These are phyloP conservation scores for Tetramorium alpestre DNA, from an alignment of 1,140 invertebrate species.

Conservation along the genomic window DNA sequence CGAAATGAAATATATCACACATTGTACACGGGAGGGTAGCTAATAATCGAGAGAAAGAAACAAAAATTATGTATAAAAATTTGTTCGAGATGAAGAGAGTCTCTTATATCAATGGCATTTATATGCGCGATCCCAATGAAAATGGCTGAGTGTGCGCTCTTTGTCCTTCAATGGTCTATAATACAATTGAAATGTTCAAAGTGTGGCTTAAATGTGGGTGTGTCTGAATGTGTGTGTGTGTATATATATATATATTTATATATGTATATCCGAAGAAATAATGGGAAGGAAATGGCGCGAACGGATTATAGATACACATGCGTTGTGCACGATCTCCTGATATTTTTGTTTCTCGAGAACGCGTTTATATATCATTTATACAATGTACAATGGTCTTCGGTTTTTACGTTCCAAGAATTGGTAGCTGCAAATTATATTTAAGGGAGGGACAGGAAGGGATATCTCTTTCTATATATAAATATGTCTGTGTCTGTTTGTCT, in stretches of 20 bases:
- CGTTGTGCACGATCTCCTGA: slow-evolving; percentile 76
- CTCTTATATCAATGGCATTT: not conserved
- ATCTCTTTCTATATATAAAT: slow-evolving; percentile 22
- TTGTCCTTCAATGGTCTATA: slow-evolving; percentile 64
- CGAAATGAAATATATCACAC: slow-evolving; percentile 78
- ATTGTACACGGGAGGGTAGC: slow-evolving; percentile 73
- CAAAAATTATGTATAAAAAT: slow-evolving; percentile 44
- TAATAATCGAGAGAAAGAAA: not conserved
- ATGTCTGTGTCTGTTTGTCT: not conserved
- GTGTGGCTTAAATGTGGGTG: not conserved
- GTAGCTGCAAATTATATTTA: slow-evolving; percentile 72
- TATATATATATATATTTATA: slow-evolving; percentile 45
- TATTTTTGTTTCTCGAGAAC: slow-evolving; percentile 70
- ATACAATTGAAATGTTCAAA: slow-evolving; percentile 68
- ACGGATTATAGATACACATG: slow-evolving; percentile 76
- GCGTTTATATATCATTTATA: slow-evolving; percentile 83
- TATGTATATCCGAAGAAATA: slow-evolving; percentile 32
- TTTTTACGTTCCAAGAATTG: slow-evolving; percentile 78
- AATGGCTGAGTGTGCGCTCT: slow-evolving; percentile 67
- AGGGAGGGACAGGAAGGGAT: not conserved
- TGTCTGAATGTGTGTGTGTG: slow-evolving; percentile 16
- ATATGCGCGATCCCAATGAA: slow-evolving; percentile 46
- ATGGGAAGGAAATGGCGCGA: slow-evolving; percentile 55
- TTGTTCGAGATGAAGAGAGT: not conserved
- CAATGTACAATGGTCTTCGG: slow-evolving; percentile 84